Evolutionary conservation across 2,113 vertebrate species (phyloP).

Genomic region (Anser cygnoides): DNA sequence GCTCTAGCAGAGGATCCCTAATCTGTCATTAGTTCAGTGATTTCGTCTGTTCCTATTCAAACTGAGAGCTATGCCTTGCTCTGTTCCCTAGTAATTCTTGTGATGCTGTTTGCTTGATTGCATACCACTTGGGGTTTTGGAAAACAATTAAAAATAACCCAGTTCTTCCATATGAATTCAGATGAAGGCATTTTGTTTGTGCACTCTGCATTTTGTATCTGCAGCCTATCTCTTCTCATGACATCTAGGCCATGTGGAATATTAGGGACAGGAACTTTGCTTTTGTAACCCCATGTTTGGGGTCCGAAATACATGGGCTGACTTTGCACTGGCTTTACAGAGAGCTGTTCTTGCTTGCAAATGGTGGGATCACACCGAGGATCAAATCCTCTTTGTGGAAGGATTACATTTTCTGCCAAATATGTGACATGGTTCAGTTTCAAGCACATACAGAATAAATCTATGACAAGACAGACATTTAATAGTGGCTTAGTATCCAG

Average conservation of each 20-base stretch:
- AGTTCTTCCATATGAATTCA: neutral
- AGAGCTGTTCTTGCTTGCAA: neutral
- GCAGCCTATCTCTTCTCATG: neutral
- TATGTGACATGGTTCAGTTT: slow-evolving; percentile 45
- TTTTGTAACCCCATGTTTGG: neutral
- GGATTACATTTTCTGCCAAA: slow-evolving; percentile 59
- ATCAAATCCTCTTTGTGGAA: slow-evolving; percentile 53
- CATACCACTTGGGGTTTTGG: neutral
- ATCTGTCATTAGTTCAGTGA: neutral
- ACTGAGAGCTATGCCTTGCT: neutral
- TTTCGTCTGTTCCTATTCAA: neutral
- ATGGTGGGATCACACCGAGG: slow-evolving; percentile 12
- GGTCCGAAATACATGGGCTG: neutral
- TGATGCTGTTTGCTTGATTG: neutral
- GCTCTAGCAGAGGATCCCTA: neutral
- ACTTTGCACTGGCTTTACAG: neutral
- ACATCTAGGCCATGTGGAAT: neutral
- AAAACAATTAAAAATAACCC: neutral
- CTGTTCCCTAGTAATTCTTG: neutral
- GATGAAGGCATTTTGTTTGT: neutral
- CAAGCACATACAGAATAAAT: slow-evolving; percentile 23
- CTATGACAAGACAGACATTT: slow-evolving; percentile 39
- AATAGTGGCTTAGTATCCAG: slow-evolving; percentile 28
- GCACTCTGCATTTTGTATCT: neutral
- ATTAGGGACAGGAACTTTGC: neutral